A percentile compares a stretch with the other conserved stretches of the same genome.
Conservation (phyloP, 2,113 vertebrate species). For the Myrmecobius fasciatus region DNA sequence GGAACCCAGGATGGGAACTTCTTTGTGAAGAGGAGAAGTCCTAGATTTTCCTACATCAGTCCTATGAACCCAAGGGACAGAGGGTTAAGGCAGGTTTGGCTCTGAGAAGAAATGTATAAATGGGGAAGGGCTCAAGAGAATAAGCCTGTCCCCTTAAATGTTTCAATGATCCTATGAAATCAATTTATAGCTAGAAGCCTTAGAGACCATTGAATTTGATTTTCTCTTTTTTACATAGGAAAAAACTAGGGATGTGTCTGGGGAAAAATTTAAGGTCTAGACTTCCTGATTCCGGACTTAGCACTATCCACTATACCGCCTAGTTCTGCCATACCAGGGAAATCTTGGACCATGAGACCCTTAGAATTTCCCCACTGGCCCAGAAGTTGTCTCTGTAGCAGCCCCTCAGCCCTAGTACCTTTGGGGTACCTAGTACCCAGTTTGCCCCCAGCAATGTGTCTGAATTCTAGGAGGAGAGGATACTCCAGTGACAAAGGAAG, state of each 20-base stretch:
- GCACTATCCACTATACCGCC: background rate
- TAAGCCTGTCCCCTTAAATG: background rate
- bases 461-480: background rate
- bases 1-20: background rate
- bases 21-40: background rate
- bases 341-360: background rate
- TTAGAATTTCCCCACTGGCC: background rate
- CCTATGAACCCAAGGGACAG: background rate
- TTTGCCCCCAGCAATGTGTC: background rate
- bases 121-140: background rate
- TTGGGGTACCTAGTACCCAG: background rate
- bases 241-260: background rate
- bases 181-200: background rate
- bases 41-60: background rate
- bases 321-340: background rate
- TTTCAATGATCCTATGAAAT: background rate
- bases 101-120: background rate
- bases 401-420: background rate
- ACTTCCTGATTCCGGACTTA: background rate
- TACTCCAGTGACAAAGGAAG: background rate
- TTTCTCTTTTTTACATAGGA: background rate
- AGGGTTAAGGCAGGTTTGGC: background rate
- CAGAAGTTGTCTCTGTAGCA: background rate
- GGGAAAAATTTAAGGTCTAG: background rate
- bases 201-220: background rate